These are phyloP conservation scores for Euura saliciscinereae DNA, from an alignment of 1,140 invertebrate species.

Conservation along the genomic window DNA sequence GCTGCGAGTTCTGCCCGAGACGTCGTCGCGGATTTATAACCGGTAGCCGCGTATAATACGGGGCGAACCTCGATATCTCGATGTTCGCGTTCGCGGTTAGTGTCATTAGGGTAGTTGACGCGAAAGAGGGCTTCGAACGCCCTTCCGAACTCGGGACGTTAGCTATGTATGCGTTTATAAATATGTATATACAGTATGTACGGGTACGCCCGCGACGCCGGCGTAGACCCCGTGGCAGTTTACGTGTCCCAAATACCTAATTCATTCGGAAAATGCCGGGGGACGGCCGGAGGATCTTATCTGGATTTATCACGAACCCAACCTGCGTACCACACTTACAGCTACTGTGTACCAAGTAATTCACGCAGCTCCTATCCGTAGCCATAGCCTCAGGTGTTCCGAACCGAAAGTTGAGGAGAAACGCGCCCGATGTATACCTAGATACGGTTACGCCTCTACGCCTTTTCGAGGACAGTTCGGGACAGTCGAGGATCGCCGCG, in stretches of 20 bases:
- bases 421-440: too few species aligned
- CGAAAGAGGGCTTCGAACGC: neutral
- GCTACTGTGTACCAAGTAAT: neutral
- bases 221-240: neutral
- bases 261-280: neutral
- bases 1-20: too few species aligned
- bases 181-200: neutral
- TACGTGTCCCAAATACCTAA: slow-evolving; percentile 7
- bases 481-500: too few species aligned
- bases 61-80: neutral
- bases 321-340: neutral
- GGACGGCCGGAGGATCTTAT: neutral
- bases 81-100: neutral
- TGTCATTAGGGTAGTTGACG: neutral
- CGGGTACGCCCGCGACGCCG: too few species aligned
- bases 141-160: neutral
- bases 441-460: too few species aligned
- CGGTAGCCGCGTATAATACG: neutral
- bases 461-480: too few species aligned
- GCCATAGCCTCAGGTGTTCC: neutral
- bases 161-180: neutral
- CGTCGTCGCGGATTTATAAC: too few species aligned
- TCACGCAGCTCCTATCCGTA: neutral
- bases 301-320: neutral
- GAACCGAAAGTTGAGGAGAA: too few species aligned